Base-by-base conservation (phyloP, 2,888 invertebrate genomes). In the Metalampra italica region DNA sequence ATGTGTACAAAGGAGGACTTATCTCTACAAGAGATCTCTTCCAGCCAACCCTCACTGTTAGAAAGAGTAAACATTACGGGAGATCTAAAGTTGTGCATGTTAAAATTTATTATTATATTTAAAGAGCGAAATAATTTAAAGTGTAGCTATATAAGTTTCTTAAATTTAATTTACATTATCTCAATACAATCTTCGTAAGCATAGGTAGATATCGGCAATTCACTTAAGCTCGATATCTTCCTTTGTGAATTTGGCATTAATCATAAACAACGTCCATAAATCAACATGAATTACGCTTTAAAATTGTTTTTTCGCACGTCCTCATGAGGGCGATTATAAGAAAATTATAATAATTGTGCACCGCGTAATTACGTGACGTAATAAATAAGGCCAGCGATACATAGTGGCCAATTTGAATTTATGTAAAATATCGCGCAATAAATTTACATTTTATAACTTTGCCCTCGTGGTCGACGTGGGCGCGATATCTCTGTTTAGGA, bases 331-430 rank as follows among this genome's bases (percentile, higher is more conserved):
- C 75, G 82, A 85, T 87, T 85, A 85, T 85, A 85, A 76, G 78
- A 80, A 87, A 89, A 89, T 88, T 89, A 89, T 86, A 87, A 89
- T 89, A 88, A 89, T 88, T 87, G 84, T 83, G 78, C 68, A 60
- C 71, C 59, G 66, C 72, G 71, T 86, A 86, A 88, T 88, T 81
- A 87, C 79, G 80, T 82, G 83, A 83, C 80, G 81, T 82, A 86
- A 83, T 75, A n/a, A n/a, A 67, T 78, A 74, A 82, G 76, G 75
- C 76, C 73, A 72, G 72, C 78, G 74, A 80, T 79, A 78, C 78
- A 78, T 78, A 76, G 78, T 75, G 75, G 73, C 70, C 82, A 80
- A 82, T 85, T 82, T 84, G 85, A 83, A 79, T 87, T 85, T 85
- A 85, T 87, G 84, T 87, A 82, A 86, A 87, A 82, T 82, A 85